Conservation (phyloP, 2,113 vertebrate genomes). For the Bucco capensis region DNA sequence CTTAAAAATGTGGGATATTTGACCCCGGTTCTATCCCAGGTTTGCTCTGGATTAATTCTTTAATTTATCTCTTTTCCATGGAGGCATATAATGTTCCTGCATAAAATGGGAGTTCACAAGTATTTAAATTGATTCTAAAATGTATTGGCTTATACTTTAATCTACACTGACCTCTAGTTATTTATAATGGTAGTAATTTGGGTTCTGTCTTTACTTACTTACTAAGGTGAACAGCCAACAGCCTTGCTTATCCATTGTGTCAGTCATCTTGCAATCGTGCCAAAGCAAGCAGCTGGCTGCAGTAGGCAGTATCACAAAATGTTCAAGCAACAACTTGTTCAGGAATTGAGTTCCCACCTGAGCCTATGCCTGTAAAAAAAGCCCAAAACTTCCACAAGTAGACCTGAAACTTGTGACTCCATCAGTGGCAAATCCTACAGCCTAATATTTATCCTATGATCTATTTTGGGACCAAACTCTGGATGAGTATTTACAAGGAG, state of each 20-base stretch:
- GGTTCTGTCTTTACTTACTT: background rate
- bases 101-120: background rate
- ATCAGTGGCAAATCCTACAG: background rate
- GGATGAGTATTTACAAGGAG: background rate
- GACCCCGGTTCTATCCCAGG: background rate
- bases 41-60: background rate
- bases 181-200: background rate
- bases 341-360: background rate
- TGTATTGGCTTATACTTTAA: background rate
- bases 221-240: background rate
- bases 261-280: background rate
- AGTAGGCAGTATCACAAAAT: background rate
- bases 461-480: background rate
- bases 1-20: background rate
- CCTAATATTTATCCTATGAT: background rate
- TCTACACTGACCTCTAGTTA: background rate
- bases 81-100: background rate
- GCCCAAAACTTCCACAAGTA: rapidly evolving
- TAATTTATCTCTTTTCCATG: background rate
- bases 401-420: background rate
- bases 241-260: background rate
- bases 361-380: background rate
- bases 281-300: background rate
- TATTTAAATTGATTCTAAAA: background rate
- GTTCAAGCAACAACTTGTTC: background rate